phyloP scores from a whole-genome alignment of 1,140 invertebrate species.

The Lepidurus arcticus region DNA sequence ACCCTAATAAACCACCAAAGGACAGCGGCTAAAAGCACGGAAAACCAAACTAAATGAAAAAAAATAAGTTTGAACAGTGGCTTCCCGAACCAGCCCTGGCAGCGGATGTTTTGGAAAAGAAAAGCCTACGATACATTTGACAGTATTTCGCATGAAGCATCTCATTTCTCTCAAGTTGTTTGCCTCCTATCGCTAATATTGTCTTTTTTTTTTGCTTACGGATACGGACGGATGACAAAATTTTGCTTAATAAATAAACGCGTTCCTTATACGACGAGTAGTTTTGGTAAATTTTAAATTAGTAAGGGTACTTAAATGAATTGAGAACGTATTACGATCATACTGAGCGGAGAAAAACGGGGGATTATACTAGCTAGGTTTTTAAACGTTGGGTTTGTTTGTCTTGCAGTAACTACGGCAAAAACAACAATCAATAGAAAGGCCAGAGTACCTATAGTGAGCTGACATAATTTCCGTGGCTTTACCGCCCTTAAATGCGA shows the following conservation, averaged over 20 bases:
- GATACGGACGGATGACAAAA: neutral
- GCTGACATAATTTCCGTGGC: slow-evolving; percentile 16
- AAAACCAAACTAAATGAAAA: neutral
- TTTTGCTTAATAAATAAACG: slow-evolving; percentile 11
- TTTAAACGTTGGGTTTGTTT: neutral
- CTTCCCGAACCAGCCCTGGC: neutral
- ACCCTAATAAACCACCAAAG: neutral
- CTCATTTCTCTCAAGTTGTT: slow-evolving; percentile 12
- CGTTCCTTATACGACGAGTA: neutral
- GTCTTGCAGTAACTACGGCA: neutral
- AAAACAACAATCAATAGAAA: slow-evolving; percentile 2
- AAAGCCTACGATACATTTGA: neutral
- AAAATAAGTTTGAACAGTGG: neutral
- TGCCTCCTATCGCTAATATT: neutral
- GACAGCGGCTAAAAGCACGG: neutral
- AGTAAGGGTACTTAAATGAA: no score
- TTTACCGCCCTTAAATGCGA: neutral
- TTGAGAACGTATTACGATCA: no score
- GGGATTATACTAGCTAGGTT: neutral
- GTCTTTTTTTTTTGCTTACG: neutral
- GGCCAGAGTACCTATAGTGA: neutral
- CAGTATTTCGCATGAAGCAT: slow-evolving; percentile 15
- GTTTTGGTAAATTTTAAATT: neutral
- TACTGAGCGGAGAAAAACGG: neutral
- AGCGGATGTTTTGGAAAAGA: neutral